Evolutionary conservation across 2,113 vertebrate genomes (phyloP), one percentile per base, ranked within the genome.

Genomic region (Gadus chalcogrammus): DNA sequence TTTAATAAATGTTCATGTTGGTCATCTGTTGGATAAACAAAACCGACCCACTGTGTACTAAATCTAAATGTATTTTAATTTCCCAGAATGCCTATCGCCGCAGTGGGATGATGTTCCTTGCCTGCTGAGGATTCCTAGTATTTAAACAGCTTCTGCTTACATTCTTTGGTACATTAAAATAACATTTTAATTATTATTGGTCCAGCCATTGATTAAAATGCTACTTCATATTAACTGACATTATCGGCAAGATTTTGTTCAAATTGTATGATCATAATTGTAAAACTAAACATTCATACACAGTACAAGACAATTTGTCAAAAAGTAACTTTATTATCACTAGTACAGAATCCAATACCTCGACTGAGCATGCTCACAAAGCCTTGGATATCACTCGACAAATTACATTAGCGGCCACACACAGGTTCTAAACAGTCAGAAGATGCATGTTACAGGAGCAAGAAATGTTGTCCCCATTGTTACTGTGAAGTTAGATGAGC

Each of bases 291-390:
- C 42, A 48, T 48, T 48, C 8, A 7, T 2, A 12, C 42, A 48
- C 7, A 48, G 38, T 8, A 12, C 42, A 48, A 11, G 42, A 13
- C 42, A 2, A 48, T 9, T 48, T 38, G 22, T 56, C 62, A 15
- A 52, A 87, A 85, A 87, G 61, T 85, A 87, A 81, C 73, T 89
- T 88, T 89, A 89, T 85, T 89, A 77, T 83, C 79, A 82, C 81
- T 17, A 72, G 72, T 55, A 86, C 67, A 83, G 65, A 82, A 83
- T 71, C 38, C 75, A 31, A 20, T n/a, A 15, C 63, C 42, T 22
- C 42, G 55, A 79, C 55, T 70, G 71, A 78, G 78, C 79, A 86
- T 82, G 79, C 75, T 79, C 80, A 71, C 18, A 80, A 72, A 74
- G 72, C 76, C 55, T 58, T 16, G 55, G 55, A 58, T n/a, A 5